Base-by-base conservation (phyloP, 2,888 invertebrate genomes). In the Alviniconcha strummeri region DNA sequence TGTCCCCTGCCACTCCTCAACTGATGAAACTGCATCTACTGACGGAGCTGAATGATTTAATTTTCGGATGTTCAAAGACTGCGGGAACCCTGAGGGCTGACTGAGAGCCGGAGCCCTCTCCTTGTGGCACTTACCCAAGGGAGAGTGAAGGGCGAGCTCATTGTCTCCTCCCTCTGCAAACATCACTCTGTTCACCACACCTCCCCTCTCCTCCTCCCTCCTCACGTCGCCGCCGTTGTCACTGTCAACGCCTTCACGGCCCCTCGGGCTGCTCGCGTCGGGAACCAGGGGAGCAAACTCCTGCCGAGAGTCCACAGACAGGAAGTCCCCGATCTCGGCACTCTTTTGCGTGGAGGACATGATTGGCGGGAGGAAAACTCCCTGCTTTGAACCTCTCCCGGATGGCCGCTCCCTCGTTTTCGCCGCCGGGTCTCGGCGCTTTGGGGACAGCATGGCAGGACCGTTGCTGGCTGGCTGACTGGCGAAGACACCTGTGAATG, bases 341-440 rank as follows among this genome's bases (percentile, higher is more conserved):
- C 91, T 91, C 84, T 91, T 91, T 75, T 91, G 91, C n/a, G 91
- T 91, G 77, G 91, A 91, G 5, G 91, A 91, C 86, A 91, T 90
- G 19, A 91, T 83, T 1, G 91, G 91, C 15, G 89, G 88, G 57
- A 84, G 87, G 69, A 91, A 87, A 5, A 89, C 88, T n/a, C 87
- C 85, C 17, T 19, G 19, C 52, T 71, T 83, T 56, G 5, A 2
- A 6, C 56, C 54, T 55, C 56, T 71, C 71, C 15, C 11, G 2
- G 74, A 11, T 4, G 9, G 11, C 9, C 60, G 60, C 8, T 60
- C 60, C 36, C 36, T 36, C 36, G 36, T 36, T 36, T 36, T 36
- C 36, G 36, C 36, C 36, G 36, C 36, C 36, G 36, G 17, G 54
- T 80, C 77, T 5, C 57, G 76, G 2, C 77, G 77, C 19, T 77